Percentiles rank a stretch among this genome's conserved stretches.
These are phyloP conservation scores for Callitettix versicolor DNA, from an alignment of 1,140 invertebrate species.

Conservation along the genomic window DNA sequence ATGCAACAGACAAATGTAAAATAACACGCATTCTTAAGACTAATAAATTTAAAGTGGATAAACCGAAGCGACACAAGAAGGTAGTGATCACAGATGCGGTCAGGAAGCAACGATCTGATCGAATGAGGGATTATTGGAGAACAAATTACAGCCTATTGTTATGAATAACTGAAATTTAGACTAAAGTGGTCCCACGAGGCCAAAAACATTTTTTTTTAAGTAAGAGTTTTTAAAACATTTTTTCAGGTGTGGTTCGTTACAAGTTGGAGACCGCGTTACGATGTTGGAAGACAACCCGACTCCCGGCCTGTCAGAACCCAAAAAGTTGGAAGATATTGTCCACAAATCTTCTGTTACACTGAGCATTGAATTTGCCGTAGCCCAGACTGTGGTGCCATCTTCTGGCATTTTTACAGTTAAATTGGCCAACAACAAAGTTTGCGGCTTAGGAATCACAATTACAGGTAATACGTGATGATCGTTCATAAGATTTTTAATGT, in stretches of 20 bases:
- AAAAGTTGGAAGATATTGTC: constrained; percentile 9
- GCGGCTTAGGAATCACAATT: constrained; percentile 77
- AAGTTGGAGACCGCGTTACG: constrained; percentile 72
- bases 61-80: too few relatives aligned
- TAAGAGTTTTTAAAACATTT: too few relatives aligned
- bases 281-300: constrained; percentile 55
- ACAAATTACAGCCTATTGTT: too few relatives aligned
- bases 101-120: too few relatives aligned
- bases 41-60: too few relatives aligned
- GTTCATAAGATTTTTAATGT: not conserved
- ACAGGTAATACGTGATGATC: constrained; percentile 43
- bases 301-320: constrained; percentile 29
- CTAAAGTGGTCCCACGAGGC: too few relatives aligned
- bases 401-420: constrained; percentile 83
- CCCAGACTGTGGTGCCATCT: constrained; percentile 81
- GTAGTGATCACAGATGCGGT: too few relatives aligned
- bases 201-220: too few relatives aligned
- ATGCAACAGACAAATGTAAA: too few relatives aligned
- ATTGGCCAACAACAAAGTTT: constrained; percentile 58
- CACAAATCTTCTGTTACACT: constrained; percentile 16
- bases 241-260: constrained; percentile 46
- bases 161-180: too few relatives aligned
- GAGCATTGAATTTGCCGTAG: constrained; percentile 73
- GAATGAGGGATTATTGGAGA: too few relatives aligned
- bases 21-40: too few relatives aligned